A percentile compares a stretch with the other conserved stretches of the same genome.
Evolutionary conservation across 2,888 invertebrate species (phyloP).

Genomic region (Sarcophaga variegata): DNA sequence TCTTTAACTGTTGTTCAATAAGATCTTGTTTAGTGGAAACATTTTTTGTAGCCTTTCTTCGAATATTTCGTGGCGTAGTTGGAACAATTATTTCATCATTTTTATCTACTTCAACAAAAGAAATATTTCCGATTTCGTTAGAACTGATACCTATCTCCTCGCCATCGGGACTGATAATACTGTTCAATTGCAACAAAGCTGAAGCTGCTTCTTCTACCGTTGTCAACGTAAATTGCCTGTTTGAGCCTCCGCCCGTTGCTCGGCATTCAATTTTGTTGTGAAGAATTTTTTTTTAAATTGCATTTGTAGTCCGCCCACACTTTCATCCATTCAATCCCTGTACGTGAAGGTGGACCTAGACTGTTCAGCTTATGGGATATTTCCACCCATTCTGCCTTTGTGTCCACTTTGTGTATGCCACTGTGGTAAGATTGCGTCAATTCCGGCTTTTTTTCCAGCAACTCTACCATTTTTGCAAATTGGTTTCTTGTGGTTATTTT

Average conservation of each 20-base stretch:
- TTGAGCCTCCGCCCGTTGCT: too few species aligned
- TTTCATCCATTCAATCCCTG: slow-evolving; percentile 14
- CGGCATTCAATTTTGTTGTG: too few species aligned
- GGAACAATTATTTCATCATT: not conserved
- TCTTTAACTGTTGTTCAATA: too few species aligned
- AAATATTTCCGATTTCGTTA: too few species aligned
- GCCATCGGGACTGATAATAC: not conserved
- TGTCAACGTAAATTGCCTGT: too few species aligned
- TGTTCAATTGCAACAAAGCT: not conserved
- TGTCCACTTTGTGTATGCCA: not conserved
- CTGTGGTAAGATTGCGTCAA: slow-evolving; percentile 14
- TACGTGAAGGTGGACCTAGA: slow-evolving; percentile 9
- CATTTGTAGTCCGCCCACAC: not conserved
- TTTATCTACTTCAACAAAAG: not conserved
- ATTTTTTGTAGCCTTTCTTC: too few species aligned
- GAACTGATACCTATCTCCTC: not conserved
- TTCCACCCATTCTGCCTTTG: slow-evolving; percentile 17
- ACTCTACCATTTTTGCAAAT: slow-evolving; percentile 9
- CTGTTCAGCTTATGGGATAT: not conserved
- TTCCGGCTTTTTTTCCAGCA: slow-evolving; percentile 15
- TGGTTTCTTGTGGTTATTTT: slow-evolving; percentile 24
- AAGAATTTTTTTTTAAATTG: too few species aligned
- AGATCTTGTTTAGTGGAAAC: too few species aligned
- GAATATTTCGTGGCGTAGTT: slow-evolving; percentile 3
- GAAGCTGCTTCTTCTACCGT: too few species aligned